A percentile compares a stretch with the other conserved stretches of the same genome.
Evolutionary conservation across 1,140 invertebrate genomes (phyloP).

Genomic region (Megalonaias nervosa): DNA sequence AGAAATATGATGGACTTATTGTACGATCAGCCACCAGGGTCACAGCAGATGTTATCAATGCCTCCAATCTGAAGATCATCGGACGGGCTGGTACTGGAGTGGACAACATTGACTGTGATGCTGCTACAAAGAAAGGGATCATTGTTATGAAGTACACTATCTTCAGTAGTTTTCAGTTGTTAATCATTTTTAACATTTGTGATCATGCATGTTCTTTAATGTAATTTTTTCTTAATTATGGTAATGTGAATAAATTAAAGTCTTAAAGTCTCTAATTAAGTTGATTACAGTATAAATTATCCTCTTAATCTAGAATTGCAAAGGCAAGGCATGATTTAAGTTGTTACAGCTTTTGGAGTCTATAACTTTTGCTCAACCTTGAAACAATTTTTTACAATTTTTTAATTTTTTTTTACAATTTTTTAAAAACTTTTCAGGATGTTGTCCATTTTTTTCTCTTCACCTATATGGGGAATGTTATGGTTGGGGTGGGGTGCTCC

Average conservation of each 20-base stretch:
- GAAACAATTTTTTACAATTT: too few species aligned
- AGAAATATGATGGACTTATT: constrained; percentile 91
- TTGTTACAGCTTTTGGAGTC: too few species aligned
- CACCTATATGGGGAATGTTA: too few species aligned
- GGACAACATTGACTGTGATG: constrained; percentile 95
- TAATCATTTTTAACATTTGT: background rate
- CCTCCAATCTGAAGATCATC: constrained; percentile 83
- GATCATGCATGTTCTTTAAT: background rate
- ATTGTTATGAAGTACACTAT: constrained; percentile 93
- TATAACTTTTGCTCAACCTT: too few species aligned
- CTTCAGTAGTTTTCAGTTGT: background rate
- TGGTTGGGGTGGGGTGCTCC: too few species aligned
- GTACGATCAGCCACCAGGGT: constrained; percentile 97
- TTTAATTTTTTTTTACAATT: too few species aligned
- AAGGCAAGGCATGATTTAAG: too few species aligned
- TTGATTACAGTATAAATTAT: too few species aligned
- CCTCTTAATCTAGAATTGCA: too few species aligned
- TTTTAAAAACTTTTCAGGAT: too few species aligned
- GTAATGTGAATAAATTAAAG: background rate
- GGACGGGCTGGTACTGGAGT: constrained; percentile 97
- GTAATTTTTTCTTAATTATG: background rate
- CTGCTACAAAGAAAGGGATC: constrained; percentile 88
- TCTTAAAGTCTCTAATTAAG: too few species aligned
- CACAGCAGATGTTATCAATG: constrained; percentile 88
- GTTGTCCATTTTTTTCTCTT: too few species aligned